A percentile compares a stretch with the other conserved stretches of the same genome.
Conservation (phyloP, 2,113 vertebrate species). For the Lutjanus erythropterus region DNA sequence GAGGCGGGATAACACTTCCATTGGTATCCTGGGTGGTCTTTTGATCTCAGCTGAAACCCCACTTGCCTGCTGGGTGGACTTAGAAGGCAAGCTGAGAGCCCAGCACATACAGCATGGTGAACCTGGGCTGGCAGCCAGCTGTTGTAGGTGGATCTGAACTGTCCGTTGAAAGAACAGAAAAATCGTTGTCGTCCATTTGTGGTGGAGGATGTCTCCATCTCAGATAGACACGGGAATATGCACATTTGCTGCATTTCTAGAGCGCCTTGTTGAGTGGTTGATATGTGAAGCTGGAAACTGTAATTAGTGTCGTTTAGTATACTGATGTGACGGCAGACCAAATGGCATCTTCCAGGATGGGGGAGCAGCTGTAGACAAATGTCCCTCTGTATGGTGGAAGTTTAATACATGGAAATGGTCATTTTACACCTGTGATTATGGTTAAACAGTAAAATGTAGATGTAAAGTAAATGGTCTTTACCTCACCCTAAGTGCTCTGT, state of each 20-base stretch:
- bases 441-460: not conserved
- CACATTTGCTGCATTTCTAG: not conserved
- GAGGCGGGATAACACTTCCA: conserved; percentile 24
- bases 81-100: conserved; percentile 41
- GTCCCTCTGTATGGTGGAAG: not conserved
- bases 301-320: not conserved
- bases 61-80: conserved; percentile 46
- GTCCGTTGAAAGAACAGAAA: not conserved
- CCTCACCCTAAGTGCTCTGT: not conserved
- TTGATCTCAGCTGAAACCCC: conserved; percentile 62
- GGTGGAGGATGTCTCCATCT: not conserved
- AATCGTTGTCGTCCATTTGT: conserved; percentile 1
- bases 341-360: not conserved
- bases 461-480: not conserved
- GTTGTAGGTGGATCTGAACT: conserved; percentile 25
- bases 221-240: not conserved
- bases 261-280: not conserved
- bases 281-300: not conserved
- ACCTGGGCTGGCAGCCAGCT: conserved; percentile 39
- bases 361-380: not conserved
- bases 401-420: not conserved
- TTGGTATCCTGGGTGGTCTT: conserved; percentile 43
- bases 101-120: not conserved
- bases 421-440: not conserved
- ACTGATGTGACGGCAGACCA: not conserved